These are phyloP conservation scores for Corythoichthys haematopterus DNA, from an alignment of 2,113 vertebrate species.

Conservation along the genomic window DNA sequence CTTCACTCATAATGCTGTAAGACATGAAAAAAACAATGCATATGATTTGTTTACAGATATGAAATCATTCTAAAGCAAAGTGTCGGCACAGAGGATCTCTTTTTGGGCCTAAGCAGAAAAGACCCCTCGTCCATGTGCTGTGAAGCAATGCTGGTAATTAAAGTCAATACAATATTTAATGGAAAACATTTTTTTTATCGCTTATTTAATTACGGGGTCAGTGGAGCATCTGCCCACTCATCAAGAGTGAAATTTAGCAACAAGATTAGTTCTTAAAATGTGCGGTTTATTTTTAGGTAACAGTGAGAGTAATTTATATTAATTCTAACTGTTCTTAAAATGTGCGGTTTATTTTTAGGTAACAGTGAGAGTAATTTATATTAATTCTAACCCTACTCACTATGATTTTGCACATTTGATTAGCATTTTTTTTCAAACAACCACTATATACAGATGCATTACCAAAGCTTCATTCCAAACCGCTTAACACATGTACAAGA, in stretches of 20 bases:
- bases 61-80: conserved; percentile 84
- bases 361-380: background rate
- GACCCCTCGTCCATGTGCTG: conserved; percentile 89
- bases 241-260: background rate
- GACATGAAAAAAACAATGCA: background rate
- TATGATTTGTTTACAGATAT: conserved; percentile 70
- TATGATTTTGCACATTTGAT: background rate
- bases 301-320: background rate
- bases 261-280: background rate
- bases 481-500: too few species aligned
- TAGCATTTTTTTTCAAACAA: background rate
- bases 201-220: too few species aligned
- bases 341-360: background rate
- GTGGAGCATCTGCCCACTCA: too few species aligned
- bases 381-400: background rate
- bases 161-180: background rate
- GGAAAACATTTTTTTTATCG: too few species aligned
- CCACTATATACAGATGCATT: background rate
- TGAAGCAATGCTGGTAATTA: conserved; percentile 84
- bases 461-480: too few species aligned
- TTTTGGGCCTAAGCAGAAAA: conserved; percentile 83
- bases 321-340: background rate
- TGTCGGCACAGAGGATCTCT: conserved; percentile 86
- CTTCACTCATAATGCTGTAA: background rate
- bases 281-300: background rate